Evolutionary conservation across 1,140 invertebrate genomes (phyloP).

Genomic region (Hetaerina americana): DNA sequence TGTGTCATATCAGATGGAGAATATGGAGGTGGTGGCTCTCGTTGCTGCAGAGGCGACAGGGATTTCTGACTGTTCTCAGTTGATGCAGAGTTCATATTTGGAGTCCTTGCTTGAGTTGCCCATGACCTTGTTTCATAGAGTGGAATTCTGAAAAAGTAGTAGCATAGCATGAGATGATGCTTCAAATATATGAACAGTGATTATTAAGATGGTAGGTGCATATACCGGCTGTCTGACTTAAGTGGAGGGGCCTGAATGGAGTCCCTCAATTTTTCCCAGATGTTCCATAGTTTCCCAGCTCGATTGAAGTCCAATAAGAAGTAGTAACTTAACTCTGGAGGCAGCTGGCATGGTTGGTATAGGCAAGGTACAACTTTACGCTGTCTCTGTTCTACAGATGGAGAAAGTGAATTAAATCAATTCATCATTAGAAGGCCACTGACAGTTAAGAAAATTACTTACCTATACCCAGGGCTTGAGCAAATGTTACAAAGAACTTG

Average conservation of each 20-base stretch:
- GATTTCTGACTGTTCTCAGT: too few species aligned
- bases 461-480: constrained; percentile 60
- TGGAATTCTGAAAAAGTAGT: too few species aligned
- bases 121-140: too few species aligned
- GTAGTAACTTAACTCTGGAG: constrained; percentile 39
- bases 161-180: too few species aligned
- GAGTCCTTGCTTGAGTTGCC: too few species aligned
- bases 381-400: constrained; percentile 30
- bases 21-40: neutral
- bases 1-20: neutral
- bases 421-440: neutral
- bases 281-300: constrained; percentile 39
- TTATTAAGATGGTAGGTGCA: too few species aligned
- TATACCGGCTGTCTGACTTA: too few species aligned
- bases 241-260: constrained; percentile 27
- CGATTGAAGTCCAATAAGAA: constrained; percentile 39
- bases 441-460: constrained; percentile 19
- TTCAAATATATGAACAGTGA: too few species aligned
- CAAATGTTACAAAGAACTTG: constrained; percentile 54
- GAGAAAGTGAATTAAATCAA: constrained; percentile 19
- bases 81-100: too few species aligned
- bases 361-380: constrained; percentile 53
- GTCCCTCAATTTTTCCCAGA: constrained; percentile 42
- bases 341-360: constrained; percentile 42
- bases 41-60: too few species aligned